These are phyloP conservation scores for Battus philenor DNA, from an alignment of 1,140 invertebrate species.

Conservation along the genomic window DNA sequence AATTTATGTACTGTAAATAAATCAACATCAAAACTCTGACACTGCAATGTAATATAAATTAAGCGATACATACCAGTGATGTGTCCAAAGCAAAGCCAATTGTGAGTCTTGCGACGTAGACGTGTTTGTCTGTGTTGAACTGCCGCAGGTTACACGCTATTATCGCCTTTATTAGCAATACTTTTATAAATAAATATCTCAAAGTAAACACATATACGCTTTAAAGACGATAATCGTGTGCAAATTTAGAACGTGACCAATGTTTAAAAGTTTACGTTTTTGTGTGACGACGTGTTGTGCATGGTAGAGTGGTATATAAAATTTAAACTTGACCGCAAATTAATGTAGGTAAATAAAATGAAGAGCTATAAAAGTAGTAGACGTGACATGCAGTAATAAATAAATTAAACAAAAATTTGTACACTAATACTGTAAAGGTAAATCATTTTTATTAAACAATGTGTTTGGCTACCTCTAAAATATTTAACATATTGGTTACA, in stretches of 20 bases:
- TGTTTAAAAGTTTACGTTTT: not conserved
- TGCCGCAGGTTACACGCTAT: not conserved
- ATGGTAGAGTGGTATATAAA: no score
- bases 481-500: no score
- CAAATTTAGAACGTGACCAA: not conserved
- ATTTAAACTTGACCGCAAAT: no score
- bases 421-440: no score
- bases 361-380: no score
- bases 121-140: constrained; percentile 4
- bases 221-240: constrained; percentile 7
- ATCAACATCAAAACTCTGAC: constrained; percentile 4
- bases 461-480: no score
- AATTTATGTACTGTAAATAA: not conserved
- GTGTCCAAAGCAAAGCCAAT: constrained; percentile 11
- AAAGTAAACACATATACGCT: no score
- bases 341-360: no score
- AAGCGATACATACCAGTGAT: constrained; percentile 7
- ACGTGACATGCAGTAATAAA: no score
- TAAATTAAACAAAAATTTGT: no score
- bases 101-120: constrained; percentile 4
- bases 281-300: constrained; percentile 5
- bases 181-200: no score
- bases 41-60: constrained; percentile 8
- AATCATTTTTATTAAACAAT: no score
- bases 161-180: constrained; percentile 2